These are phyloP conservation scores for Ivindomyrus marchei DNA, from an alignment of 2,113 vertebrate species.

Conservation along the genomic window DNA sequence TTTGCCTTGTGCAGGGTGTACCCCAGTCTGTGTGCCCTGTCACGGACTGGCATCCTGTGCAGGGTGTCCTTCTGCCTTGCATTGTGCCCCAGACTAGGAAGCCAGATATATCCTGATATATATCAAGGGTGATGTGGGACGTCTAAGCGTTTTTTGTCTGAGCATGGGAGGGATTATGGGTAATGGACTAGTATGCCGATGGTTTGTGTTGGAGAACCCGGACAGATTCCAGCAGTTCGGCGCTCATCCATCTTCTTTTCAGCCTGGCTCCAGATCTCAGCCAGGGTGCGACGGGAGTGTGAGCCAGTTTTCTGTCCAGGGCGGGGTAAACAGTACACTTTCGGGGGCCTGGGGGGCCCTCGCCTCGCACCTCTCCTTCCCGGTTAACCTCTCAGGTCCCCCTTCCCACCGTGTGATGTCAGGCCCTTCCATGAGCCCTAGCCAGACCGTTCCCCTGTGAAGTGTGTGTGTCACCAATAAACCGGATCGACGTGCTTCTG, in stretches of 20 bases:
- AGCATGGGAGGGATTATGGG: background rate
- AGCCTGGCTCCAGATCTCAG: background rate
- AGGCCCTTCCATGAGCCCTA: background rate
- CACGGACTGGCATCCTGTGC: too few relatives aligned
- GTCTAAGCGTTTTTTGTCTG: background rate
- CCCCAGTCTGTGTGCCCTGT: background rate
- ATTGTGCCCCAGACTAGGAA: background rate
- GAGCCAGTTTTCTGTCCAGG: background rate
- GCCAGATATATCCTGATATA: background rate
- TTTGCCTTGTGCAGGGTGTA: background rate
- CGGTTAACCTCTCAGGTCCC: background rate
- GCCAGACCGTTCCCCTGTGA: background rate
- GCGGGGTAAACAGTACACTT: background rate
- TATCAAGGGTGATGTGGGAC: background rate
- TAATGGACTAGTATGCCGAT: background rate
- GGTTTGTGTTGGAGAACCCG: background rate
- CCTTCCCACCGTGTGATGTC: background rate
- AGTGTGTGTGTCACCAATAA: background rate
- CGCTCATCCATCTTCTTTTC: slow-evolving; percentile 3
- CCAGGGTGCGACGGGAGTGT: background rate
- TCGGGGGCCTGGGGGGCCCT: background rate
- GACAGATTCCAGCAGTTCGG: background rate
- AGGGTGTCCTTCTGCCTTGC: too few relatives aligned
- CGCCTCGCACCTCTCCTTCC: background rate
- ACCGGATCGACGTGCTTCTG: background rate